These are phyloP conservation scores for Hemaris fuciformis DNA, from an alignment of 2,888 invertebrate genomes.

Conservation along the genomic window DNA sequence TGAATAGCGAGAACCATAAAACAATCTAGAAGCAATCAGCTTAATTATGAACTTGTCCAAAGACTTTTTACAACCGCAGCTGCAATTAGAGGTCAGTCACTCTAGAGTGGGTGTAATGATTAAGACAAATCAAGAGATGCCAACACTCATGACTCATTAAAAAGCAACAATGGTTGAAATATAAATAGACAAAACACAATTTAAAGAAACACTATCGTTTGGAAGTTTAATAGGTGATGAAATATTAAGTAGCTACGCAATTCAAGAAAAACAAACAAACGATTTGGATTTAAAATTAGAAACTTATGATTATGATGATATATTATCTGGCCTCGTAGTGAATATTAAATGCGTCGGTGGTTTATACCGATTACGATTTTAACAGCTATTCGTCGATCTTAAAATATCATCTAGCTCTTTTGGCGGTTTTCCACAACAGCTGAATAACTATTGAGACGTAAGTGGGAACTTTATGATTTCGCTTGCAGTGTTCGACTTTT, in stretches of 20 bases:
- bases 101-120: conserved; percentile 34
- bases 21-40: conserved; percentile 17
- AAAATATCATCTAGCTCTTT: conserved; percentile 43
- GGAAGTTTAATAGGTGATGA: neutral
- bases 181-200: conserved; percentile 9
- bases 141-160: conserved; percentile 29
- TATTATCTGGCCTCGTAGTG: conserved; percentile 17
- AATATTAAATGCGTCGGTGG: conserved; percentile 9
- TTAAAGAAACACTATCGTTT: neutral
- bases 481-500: neutral
- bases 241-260: conserved; percentile 5
- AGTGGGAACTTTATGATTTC: neutral
- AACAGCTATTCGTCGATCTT: conserved; percentile 35
- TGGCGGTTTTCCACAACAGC: conserved; percentile 45
- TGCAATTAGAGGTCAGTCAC: conserved; percentile 41
- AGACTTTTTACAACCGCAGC: conserved; percentile 19
- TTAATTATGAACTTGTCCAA: conserved; percentile 16
- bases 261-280: conserved; percentile 15
- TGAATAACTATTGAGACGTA: conserved; percentile 22
- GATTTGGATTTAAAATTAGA: conserved; percentile 14
- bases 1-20: conserved; percentile 16
- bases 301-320: conserved; percentile 2
- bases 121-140: conserved; percentile 38
- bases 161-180: conserved; percentile 11
- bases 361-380: conserved; percentile 27